Conservation (phyloP, 2,888 invertebrate species). For the Octonoba sinensis region DNA sequence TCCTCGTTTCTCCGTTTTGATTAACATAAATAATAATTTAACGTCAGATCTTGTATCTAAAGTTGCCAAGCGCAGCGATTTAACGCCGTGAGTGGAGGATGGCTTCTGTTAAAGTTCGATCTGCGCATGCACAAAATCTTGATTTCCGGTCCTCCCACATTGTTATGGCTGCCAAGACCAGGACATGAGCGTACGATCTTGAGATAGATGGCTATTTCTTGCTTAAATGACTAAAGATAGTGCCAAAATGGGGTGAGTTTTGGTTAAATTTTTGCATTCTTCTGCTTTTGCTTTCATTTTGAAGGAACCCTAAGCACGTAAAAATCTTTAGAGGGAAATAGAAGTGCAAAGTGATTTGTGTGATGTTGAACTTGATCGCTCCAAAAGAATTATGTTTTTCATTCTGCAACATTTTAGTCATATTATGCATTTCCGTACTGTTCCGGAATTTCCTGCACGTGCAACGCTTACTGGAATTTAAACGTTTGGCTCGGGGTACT, state of each 20-base stretch:
- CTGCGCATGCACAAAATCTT: slow-evolving; percentile 59
- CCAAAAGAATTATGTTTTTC: slow-evolving; percentile 21
- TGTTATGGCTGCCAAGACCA: slow-evolving; percentile 63
- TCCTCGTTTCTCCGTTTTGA: too few species aligned
- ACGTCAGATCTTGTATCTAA: not conserved
- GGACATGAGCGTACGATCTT: slow-evolving; percentile 60
- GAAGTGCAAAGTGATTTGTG: slow-evolving; percentile 57
- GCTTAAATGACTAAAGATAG: slow-evolving; percentile 66
- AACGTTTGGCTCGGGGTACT: not conserved
- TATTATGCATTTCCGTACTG: slow-evolving; percentile 16
- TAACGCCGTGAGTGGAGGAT: slow-evolving; percentile 29
- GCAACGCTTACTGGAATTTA: slow-evolving; percentile 11
- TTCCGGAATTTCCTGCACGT: slow-evolving; percentile 19
- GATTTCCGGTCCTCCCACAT: slow-evolving; percentile 63
- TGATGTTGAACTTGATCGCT: slow-evolving; percentile 24
- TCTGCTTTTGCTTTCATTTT: slow-evolving; percentile 5
- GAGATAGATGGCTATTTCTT: slow-evolving; percentile 61
- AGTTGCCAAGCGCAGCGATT: slow-evolving; percentile 47
- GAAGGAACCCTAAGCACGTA: not conserved
- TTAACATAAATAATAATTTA: too few species aligned
- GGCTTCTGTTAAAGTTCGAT: slow-evolving; percentile 29
- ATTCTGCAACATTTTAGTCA: slow-evolving; percentile 26
- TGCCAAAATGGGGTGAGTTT: slow-evolving; percentile 66
- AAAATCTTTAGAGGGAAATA: slow-evolving; percentile 17
- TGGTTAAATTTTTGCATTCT: slow-evolving; percentile 25